A percentile compares a stretch with the other conserved stretches of the same genome.
Conservation (phyloP, 2,888 invertebrate genomes). For the Idaea aversata region DNA sequence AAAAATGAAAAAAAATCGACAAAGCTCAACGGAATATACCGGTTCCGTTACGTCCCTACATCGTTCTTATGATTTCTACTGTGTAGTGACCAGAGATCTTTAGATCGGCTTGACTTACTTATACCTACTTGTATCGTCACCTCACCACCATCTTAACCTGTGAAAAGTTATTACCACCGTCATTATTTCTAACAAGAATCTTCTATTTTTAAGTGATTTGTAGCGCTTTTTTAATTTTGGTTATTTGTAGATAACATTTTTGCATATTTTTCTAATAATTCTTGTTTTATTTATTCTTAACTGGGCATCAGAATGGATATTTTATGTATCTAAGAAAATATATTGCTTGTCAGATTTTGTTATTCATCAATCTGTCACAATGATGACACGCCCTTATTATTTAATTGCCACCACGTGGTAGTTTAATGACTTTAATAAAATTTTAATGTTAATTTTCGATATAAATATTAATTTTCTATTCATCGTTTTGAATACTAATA, state of each 20-base stretch:
- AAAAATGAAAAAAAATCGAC: no score
- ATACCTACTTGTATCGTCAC: neutral
- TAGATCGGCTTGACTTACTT: no score
- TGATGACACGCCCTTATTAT: slow-evolving; percentile 16
- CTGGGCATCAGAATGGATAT: neutral
- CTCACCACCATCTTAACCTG: neutral
- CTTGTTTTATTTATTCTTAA: neutral
- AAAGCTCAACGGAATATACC: no score
- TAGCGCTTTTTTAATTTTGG: neutral
- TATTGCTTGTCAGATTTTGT: slow-evolving; percentile 7
- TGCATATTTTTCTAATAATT: slow-evolving; percentile 11
- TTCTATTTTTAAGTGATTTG: slow-evolving; percentile 3
- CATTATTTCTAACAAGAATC: neutral
- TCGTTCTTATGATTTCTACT: no score
- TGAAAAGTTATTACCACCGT: no score
- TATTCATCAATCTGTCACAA: slow-evolving; percentile 10
- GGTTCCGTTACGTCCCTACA: no score
- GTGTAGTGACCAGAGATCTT: no score
- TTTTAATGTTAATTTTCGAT: slow-evolving; percentile 21
- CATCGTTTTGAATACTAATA: slow-evolving; percentile 14
- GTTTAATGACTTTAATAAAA: slow-evolving; percentile 20
- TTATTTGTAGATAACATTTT: slow-evolving; percentile 6
- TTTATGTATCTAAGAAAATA: neutral
- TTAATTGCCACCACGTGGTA: slow-evolving; percentile 25
- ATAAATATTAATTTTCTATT: slow-evolving; percentile 21